phyloP scores from a whole-genome alignment of 35 echinoderm and acorn worm species.

The Chiridota heheva region DNA sequence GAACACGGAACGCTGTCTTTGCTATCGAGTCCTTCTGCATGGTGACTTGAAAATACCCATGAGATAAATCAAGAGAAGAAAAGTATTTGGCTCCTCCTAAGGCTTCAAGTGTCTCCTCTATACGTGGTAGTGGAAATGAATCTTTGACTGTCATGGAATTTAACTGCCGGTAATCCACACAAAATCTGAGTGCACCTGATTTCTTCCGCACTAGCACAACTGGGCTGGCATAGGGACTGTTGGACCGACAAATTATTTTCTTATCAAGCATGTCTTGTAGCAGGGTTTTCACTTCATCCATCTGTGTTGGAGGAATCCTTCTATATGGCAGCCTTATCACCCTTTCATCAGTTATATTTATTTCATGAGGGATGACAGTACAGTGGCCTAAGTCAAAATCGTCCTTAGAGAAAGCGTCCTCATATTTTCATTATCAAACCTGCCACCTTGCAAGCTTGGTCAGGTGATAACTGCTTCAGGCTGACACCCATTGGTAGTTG shows the following conservation, averaged over 20 bases:
- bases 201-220: constrained; percentile 56
- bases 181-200: constrained; percentile 13
- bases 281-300: constrained; percentile 39
- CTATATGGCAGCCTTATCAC: constrained; percentile 31
- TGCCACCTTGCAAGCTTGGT: neutral
- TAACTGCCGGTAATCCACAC: constrained; percentile 50
- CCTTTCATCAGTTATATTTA: neutral
- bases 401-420: constrained; percentile 21
- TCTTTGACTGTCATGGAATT: constrained; percentile 22
- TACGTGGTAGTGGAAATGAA: constrained; percentile 30
- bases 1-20: constrained; percentile 47
- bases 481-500: neutral
- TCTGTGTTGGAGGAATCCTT: constrained; percentile 35
- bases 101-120: constrained; percentile 42
- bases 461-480: neutral
- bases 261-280: constrained; percentile 51
- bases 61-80: constrained; percentile 31
- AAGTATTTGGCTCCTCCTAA: constrained; percentile 46
- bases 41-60: constrained; percentile 55
- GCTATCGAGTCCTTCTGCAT: constrained; percentile 26
- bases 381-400: constrained; percentile 52
- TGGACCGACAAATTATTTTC: constrained; percentile 44
- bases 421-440: neutral
- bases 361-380: constrained; percentile 56
- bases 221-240: constrained; percentile 48